phyloP scores from a whole-genome alignment of 1,140 invertebrate genomes.

The Meloidogyne chitwoodi region DNA sequence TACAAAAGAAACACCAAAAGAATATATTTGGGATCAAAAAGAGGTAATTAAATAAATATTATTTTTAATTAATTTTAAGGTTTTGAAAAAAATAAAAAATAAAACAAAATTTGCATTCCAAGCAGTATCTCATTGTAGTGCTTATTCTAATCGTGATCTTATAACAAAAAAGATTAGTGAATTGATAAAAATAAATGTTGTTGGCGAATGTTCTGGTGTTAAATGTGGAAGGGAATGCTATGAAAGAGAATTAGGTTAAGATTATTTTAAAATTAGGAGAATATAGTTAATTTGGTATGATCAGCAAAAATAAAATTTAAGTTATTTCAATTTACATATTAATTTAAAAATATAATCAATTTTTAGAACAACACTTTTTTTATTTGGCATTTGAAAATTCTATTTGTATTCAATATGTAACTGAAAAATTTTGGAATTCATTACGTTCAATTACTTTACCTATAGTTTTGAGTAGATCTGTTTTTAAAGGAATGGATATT shows the following conservation, averaged over 20 bases:
- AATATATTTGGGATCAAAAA: not conserved
- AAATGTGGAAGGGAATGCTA: not conserved
- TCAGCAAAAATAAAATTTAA: not conserved
- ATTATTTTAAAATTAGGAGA: not conserved
- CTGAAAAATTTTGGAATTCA: conserved; percentile 54
- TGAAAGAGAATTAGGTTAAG: not conserved
- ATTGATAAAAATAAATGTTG: not conserved
- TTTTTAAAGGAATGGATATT: conserved; percentile 14
- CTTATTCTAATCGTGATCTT: not conserved
- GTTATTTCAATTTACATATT: not conserved
- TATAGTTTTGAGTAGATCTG: conserved; percentile 6
- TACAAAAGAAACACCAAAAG: not conserved
- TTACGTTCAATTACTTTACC: conserved; percentile 6
- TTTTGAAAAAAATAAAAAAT: not conserved
- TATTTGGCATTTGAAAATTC: conserved; percentile 61
- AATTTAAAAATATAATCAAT: not conserved
- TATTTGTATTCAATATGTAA: conserved; percentile 59
- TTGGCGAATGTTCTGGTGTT: not conserved
- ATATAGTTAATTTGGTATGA: no score
- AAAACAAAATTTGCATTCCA: conserved; percentile 10
- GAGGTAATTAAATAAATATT: not conserved
- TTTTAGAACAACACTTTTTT: conserved; percentile 34
- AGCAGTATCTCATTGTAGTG: conserved; percentile 6
- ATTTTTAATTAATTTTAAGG: not conserved
- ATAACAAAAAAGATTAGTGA: not conserved